Evolutionary conservation across 2,888 invertebrate genomes (phyloP).

Genomic region (Chymomyza caudatula): DNA sequence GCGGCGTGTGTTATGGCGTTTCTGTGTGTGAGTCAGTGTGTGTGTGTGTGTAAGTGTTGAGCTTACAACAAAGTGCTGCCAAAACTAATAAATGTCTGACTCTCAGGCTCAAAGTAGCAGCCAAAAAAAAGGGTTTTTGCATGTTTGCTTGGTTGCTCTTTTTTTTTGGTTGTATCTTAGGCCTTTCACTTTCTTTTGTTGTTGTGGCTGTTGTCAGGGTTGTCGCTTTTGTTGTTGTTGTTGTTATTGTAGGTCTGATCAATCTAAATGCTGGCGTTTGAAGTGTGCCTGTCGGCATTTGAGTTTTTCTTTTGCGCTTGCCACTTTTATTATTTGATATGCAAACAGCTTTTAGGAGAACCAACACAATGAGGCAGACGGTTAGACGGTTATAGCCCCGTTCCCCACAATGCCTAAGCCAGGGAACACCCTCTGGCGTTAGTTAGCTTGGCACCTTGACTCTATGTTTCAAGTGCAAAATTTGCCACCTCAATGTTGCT

Average conservation of each 20-base stretch:
- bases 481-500: constrained; percentile 44
- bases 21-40: not conserved
- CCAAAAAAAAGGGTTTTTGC: constrained; percentile 41
- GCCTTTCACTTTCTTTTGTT: constrained; percentile 7
- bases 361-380: not conserved
- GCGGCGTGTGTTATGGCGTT: constrained; percentile 60
- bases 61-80: constrained; percentile 65
- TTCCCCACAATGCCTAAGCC: not conserved
- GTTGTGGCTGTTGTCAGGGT: not conserved
- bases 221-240: not conserved
- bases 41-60: not conserved
- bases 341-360: constrained; percentile 56
- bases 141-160: constrained; percentile 8
- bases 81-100: constrained; percentile 68
- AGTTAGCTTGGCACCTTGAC: not conserved
- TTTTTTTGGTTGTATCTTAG: too few species aligned
- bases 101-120: constrained; percentile 4
- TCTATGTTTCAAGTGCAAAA: constrained; percentile 52
- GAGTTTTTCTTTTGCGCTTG: constrained; percentile 35
- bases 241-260: constrained; percentile 41
- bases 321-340: constrained; percentile 68
- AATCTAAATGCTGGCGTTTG: constrained; percentile 50
- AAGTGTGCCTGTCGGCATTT: constrained; percentile 41
- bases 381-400: not conserved
- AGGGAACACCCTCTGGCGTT: constrained; percentile 2